A percentile compares a stretch with the other conserved stretches of the same genome.
These are phyloP conservation scores for Nomada fabriciana DNA, from an alignment of 2,888 invertebrate genomes.

Conservation along the genomic window DNA sequence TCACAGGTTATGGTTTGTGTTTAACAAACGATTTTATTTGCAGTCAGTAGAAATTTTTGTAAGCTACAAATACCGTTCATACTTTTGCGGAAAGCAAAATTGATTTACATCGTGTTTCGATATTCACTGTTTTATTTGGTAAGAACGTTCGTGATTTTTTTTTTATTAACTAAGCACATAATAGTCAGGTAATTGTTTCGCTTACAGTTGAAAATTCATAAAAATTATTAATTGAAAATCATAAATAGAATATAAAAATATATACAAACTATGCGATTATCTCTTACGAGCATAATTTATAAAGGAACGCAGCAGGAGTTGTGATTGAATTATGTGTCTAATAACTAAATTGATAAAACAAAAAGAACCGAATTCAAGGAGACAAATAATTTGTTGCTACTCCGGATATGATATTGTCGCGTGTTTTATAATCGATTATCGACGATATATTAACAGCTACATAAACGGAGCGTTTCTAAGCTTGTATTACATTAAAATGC, in stretches of 20 bases:
- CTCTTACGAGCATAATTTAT: slow-evolving; percentile 38
- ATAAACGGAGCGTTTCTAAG: neutral
- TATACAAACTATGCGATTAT: slow-evolving; percentile 38
- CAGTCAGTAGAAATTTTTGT: slow-evolving; percentile 4
- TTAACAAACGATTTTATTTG: slow-evolving; percentile 20
- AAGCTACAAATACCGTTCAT: too few species aligned
- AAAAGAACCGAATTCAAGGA: neutral
- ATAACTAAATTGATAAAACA: slow-evolving; percentile 27
- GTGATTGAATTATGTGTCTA: slow-evolving; percentile 13
- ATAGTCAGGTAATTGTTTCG: neutral
- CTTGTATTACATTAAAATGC: slow-evolving; percentile 10
- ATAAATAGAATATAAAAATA: slow-evolving; percentile 53
- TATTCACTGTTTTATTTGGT: slow-evolving; percentile 3
- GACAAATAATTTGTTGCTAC: slow-evolving; percentile 25
- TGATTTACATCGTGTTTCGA: neutral
- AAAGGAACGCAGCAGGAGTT: slow-evolving; percentile 45
- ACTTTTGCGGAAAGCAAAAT: neutral
- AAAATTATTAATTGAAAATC: slow-evolving; percentile 16
- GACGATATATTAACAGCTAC: neutral
- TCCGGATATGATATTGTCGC: slow-evolving; percentile 18
- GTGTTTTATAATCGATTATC: slow-evolving; percentile 8
- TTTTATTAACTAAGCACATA: slow-evolving; percentile 23
- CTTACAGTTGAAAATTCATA: slow-evolving; percentile 23
- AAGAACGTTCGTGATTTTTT: slow-evolving; percentile 26
- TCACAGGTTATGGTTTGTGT: neutral